A percentile compares a stretch with the other conserved stretches of the same genome.
Evolutionary conservation across 2,113 vertebrate species (phyloP).

Genomic region (Galeopterus variegatus): DNA sequence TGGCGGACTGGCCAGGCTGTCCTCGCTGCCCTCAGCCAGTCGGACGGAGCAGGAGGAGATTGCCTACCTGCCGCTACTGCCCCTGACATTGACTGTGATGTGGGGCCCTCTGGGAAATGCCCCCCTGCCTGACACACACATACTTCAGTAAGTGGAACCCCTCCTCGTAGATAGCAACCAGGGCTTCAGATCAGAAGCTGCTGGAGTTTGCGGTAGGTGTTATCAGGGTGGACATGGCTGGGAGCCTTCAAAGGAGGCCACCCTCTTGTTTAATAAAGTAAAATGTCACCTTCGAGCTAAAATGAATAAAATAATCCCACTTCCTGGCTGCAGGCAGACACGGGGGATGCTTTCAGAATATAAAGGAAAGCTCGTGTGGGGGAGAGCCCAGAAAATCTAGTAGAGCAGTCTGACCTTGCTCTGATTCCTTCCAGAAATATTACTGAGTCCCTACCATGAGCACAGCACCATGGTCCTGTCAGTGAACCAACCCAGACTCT

Average conservation of each 20-base stretch:
- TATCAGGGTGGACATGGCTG: neutral
- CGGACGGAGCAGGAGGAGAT: fast-evolving
- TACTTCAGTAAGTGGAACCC: neutral
- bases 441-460: neutral
- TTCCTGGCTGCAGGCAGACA: conserved; percentile 16
- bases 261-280: conserved; percentile 40
- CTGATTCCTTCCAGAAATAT: neutral
- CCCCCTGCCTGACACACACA: neutral
- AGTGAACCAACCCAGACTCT: neutral
- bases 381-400: conserved; percentile 3
- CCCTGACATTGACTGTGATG: neutral
- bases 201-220: fast-evolving
- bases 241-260: neutral
- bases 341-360: neutral
- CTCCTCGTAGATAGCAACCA: neutral
- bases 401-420: neutral
- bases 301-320: neutral
- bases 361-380: neutral
- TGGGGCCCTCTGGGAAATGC: neutral
- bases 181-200: neutral
- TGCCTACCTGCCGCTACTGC: fast-evolving
- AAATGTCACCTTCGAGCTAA: conserved; percentile 51
- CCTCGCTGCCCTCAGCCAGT: neutral
- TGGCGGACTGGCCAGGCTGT: neutral
- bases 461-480: neutral